Evolutionary conservation across 2,888 invertebrate genomes (phyloP).

Genomic region (Acleris sparsana): DNA sequence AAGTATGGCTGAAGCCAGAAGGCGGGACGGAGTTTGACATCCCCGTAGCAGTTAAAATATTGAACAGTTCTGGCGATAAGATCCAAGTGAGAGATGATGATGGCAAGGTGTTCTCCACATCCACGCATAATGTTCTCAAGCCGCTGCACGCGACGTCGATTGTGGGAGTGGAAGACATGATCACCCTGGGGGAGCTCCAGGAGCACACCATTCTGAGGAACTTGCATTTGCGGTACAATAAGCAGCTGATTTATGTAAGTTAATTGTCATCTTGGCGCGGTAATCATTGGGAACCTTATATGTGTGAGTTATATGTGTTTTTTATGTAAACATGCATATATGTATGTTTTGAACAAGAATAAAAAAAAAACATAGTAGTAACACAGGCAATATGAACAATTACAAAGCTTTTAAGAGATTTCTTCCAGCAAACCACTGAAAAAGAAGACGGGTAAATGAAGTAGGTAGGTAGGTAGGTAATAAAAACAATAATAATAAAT

Average conservation of each 20-base stretch:
- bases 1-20: conserved; percentile 94
- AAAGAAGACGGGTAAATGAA: too few species aligned
- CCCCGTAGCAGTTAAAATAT: conserved; percentile 92
- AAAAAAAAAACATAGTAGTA: too few species aligned
- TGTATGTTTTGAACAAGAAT: too few species aligned
- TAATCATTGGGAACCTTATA: too few species aligned
- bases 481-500: too few species aligned
- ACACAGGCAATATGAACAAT: too few species aligned
- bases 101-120: conserved; percentile 87
- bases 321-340: too few species aligned
- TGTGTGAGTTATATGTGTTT: too few species aligned
- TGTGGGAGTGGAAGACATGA: conserved; percentile 96
- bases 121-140: conserved; percentile 85
- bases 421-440: too few species aligned
- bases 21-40: conserved; percentile 90
- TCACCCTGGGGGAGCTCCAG: conserved; percentile 95
- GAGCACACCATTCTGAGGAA: conserved; percentile 97
- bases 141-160: conserved; percentile 91
- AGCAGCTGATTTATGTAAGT: conserved; percentile 96
- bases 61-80: conserved; percentile 89
- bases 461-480: too few species aligned
- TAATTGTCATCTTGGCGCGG: background rate
- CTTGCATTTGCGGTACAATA: conserved; percentile 93
- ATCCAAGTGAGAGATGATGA: conserved; percentile 93
- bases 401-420: too few species aligned